Evolutionary conservation across 2,113 vertebrate genomes (phyloP).

Genomic region (Nestor notabilis): DNA sequence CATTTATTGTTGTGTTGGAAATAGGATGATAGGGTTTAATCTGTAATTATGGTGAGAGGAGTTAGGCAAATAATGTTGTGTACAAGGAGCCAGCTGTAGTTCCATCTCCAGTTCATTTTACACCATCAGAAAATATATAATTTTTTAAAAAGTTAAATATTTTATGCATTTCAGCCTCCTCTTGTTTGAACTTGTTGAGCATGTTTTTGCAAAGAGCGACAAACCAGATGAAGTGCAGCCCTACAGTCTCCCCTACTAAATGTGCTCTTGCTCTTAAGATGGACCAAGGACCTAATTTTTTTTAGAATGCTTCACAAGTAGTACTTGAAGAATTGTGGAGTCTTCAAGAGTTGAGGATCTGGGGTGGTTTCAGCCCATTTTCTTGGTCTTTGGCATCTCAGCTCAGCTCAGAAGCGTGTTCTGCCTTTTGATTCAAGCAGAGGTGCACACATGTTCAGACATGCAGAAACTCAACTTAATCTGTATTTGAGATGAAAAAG

Average conservation of each 20-base stretch:
- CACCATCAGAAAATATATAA: background rate
- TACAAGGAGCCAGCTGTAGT: background rate
- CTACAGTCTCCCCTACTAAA: background rate
- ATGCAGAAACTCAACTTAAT: background rate
- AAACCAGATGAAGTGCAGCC: background rate
- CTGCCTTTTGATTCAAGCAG: background rate
- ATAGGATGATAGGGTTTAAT: background rate
- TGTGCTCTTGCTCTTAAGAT: background rate
- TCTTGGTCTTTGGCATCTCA: background rate
- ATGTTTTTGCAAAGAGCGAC: background rate
- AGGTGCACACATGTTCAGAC: background rate
- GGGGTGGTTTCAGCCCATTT: background rate
- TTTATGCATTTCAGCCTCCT: background rate
- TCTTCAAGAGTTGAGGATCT: background rate
- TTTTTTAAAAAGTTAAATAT: background rate
- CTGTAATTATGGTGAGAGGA: background rate
- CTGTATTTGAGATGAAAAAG: background rate
- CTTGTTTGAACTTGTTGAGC: background rate
- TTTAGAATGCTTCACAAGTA: background rate
- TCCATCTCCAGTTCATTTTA: background rate
- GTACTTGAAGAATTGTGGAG: background rate
- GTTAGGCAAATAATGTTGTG: background rate
- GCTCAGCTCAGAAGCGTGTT: background rate
- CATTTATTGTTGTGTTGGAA: background rate
- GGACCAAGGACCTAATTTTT: background rate